Evolutionary conservation across 2,113 vertebrate genomes (phyloP).

Genomic region (Electrona antarctica): DNA sequence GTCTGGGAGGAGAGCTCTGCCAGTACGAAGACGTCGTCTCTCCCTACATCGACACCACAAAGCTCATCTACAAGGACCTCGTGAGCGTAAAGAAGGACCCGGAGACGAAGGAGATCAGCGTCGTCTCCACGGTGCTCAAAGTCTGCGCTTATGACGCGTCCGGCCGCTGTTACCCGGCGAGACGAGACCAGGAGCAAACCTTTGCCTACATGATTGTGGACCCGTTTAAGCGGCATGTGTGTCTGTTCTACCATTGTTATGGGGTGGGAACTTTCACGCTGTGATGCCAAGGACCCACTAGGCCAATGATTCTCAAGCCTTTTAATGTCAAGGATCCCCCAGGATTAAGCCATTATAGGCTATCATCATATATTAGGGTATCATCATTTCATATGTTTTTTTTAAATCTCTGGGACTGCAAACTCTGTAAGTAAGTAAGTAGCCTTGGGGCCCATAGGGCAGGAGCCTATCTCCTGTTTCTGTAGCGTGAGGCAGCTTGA

Average conservation of each 20-base stretch:
- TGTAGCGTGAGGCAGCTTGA: too few species aligned
- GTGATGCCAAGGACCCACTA: conserved; percentile 11
- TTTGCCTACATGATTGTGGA: conserved; percentile 88
- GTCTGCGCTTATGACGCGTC: conserved; percentile 53
- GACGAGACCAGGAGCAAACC: conserved; percentile 80
- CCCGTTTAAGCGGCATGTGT: conserved; percentile 82
- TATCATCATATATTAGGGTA: too few species aligned
- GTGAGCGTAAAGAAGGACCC: conserved; percentile 76
- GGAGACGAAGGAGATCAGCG: conserved; percentile 68
- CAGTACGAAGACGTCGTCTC: conserved; percentile 90
- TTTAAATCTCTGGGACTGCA: too few species aligned
- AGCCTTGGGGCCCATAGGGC: too few species aligned
- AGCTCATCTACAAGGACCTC: conserved; percentile 91
- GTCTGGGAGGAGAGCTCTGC: conserved; percentile 90
- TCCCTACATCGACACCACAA: conserved; percentile 89
- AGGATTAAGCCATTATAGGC: too few species aligned
- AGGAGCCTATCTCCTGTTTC: too few species aligned
- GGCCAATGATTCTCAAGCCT: too few species aligned
- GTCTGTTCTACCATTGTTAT: conserved; percentile 82
- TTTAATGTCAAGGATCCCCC: too few species aligned
- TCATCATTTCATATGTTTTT: too few species aligned
- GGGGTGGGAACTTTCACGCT: conserved; percentile 71
- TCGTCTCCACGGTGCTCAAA: conserved; percentile 77
- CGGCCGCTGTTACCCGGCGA: conserved; percentile 82
- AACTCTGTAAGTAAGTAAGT: too few species aligned